phyloP scores from a whole-genome alignment of 2,113 vertebrate species.

The Brachypodius melanocephalos region DNA sequence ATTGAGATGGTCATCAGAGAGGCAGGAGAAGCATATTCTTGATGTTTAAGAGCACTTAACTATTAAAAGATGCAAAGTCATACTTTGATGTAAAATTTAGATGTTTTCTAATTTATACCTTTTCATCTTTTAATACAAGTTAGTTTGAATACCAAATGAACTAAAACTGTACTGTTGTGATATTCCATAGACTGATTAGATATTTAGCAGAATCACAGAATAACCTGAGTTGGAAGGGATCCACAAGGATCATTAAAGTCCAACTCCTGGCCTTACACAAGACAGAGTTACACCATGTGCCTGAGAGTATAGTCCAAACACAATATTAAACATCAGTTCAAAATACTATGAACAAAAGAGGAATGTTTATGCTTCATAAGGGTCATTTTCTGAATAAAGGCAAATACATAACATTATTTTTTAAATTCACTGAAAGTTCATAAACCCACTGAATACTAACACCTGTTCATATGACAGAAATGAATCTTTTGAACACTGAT shows the following conservation, averaged over 20 bases:
- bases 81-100: neutral
- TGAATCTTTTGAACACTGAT: neutral
- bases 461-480: neutral
- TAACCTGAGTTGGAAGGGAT: neutral
- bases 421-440: neutral
- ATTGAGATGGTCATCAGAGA: neutral
- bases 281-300: neutral
- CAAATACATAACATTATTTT: neutral
- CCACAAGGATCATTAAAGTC: neutral
- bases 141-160: neutral
- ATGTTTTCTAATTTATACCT: neutral
- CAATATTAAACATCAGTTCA: neutral
- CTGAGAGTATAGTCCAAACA: neutral
- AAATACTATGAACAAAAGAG: neutral
- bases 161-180: neutral
- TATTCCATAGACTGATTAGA: neutral
- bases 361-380: neutral
- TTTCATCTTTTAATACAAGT: neutral
- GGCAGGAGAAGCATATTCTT: neutral
- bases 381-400: neutral
- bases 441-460: neutral
- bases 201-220: neutral
- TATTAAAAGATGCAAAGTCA: neutral
- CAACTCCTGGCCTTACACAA: neutral
- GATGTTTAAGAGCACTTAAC: neutral